phyloP scores from a whole-genome alignment of 1,140 invertebrate genomes.

The Rhopalosiphum padi region DNA sequence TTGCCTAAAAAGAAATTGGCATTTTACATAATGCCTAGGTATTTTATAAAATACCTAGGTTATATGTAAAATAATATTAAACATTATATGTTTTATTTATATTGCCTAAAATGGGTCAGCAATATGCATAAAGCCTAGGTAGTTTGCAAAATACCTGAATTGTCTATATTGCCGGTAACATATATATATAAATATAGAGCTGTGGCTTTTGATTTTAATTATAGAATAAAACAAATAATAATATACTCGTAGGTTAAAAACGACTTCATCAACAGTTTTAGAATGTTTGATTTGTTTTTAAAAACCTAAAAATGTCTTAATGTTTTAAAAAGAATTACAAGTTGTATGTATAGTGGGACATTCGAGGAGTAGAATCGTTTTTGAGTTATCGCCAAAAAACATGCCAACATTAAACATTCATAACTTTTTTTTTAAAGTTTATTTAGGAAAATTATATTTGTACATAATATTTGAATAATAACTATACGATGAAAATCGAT shows the following conservation, averaged over 20 bases:
- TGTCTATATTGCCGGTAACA: no score
- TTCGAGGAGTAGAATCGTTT: background rate
- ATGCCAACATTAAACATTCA: constrained; percentile 15
- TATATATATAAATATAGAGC: background rate
- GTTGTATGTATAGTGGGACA: background rate
- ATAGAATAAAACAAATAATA: background rate
- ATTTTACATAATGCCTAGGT: no score
- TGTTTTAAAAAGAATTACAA: background rate
- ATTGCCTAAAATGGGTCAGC: no score
- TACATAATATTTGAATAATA: background rate
- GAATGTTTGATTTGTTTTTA: background rate
- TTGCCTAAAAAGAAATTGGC: no score
- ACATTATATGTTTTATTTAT: no score
- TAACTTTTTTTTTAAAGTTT: background rate
- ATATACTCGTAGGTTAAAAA: background rate
- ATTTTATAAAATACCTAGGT: no score
- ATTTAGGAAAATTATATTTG: background rate
- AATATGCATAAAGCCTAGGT: no score
- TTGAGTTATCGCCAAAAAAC: constrained; percentile 4
- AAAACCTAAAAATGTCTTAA: background rate
- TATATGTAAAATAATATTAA: no score
- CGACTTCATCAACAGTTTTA: background rate
- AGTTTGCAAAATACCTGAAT: no score
- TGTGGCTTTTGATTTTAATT: background rate
- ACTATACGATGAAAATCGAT: background rate